These are phyloP conservation scores for Mormoops blainvillei DNA, from an alignment of 2,113 vertebrate species.

Conservation along the genomic window DNA sequence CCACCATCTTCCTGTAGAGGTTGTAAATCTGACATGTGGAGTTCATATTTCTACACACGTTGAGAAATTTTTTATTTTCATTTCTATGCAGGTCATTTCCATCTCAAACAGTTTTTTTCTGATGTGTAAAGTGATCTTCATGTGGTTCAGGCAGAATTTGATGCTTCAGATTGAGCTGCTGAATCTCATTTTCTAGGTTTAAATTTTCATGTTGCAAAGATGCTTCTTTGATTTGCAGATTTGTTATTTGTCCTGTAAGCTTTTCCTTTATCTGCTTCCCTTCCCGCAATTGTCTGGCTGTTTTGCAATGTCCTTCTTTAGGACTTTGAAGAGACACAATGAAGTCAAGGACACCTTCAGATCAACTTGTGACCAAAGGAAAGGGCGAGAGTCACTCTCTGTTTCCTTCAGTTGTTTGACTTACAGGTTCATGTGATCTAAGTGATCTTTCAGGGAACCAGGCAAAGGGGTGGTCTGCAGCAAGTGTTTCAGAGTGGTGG, in stretches of 20 bases:
- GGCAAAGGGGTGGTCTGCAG: neutral
- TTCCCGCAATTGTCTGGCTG: neutral
- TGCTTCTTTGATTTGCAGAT: neutral
- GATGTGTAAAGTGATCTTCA: rapidly evolving
- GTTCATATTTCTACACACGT: neutral
- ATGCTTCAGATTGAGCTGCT: neutral
- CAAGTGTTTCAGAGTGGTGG: neutral
- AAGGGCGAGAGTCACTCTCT: neutral
- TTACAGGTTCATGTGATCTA: neutral
- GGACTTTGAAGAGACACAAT: neutral
- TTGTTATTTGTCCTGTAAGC: neutral
- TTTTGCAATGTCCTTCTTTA: neutral
- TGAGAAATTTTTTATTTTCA: neutral
- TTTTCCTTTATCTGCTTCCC: neutral
- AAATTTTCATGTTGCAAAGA: neutral
- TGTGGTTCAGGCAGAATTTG: neutral
- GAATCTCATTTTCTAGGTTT: neutral
- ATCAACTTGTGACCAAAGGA: neutral
- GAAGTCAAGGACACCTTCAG: neutral
- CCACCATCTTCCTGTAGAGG: neutral
- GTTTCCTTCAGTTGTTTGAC: neutral
- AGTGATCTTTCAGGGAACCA: neutral
- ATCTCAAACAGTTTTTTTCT: neutral
- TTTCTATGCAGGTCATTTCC: neutral
- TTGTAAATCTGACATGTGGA: neutral